These are phyloP conservation scores for Helleia helle DNA, from an alignment of 2,888 invertebrate genomes.

Conservation along the genomic window DNA sequence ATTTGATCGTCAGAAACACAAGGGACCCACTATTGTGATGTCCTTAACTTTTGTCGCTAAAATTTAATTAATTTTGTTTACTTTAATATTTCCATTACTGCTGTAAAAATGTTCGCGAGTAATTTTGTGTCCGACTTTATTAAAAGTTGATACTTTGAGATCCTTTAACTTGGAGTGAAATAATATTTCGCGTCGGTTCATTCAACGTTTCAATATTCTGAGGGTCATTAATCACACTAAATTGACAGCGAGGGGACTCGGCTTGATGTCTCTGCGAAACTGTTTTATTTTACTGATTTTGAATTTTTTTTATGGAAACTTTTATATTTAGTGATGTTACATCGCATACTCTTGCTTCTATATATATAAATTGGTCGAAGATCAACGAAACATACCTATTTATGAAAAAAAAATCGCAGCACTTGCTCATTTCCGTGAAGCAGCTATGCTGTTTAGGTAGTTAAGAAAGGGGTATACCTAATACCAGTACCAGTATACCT, in stretches of 20 bases:
- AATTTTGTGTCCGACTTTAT: conserved; percentile 36
- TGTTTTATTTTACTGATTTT: conserved; percentile 35
- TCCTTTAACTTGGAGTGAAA: conserved; percentile 45
- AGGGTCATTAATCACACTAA: conserved; percentile 67
- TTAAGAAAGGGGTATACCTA: too few relatives aligned
- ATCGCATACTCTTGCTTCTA: too few relatives aligned
- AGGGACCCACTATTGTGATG: conserved; percentile 26
- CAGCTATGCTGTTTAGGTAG: too few relatives aligned
- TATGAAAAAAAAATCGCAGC: too few relatives aligned
- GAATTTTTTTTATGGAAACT: too few relatives aligned
- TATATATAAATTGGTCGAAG: not conserved
- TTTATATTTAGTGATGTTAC: too few relatives aligned
- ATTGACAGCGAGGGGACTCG: conserved; percentile 62
- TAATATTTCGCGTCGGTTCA: conserved; percentile 59
- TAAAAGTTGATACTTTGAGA: conserved; percentile 44
- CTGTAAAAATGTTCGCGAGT: conserved; percentile 9
- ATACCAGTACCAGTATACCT: too few relatives aligned
- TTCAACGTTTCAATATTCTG: conserved; percentile 70
- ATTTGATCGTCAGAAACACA: conserved; percentile 33
- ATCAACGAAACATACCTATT: too few relatives aligned
- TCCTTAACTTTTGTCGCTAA: conserved; percentile 16
- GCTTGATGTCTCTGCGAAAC: conserved; percentile 37
- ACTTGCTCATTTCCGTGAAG: too few relatives aligned
- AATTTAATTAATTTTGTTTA: conserved; percentile 1
- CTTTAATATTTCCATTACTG: not conserved